phyloP scores from a whole-genome alignment of 2,113 vertebrate genomes.

The Mobula birostris region DNA sequence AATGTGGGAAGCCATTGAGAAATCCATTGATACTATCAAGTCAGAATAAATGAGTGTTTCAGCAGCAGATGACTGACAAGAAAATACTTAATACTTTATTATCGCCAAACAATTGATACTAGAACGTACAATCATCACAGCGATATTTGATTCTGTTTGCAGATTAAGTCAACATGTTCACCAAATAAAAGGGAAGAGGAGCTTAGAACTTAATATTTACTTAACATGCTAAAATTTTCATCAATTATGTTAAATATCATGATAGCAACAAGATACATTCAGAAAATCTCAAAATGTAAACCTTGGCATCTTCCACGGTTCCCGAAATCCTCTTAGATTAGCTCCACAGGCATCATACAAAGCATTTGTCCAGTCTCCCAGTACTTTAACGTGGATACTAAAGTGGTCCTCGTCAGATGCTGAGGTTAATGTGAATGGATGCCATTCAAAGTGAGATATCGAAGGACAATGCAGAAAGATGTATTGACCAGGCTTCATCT shows the following conservation, averaged over 20 bases:
- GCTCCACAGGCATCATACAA: constrained; percentile 54
- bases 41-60: too few species aligned
- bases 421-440: constrained; percentile 71
- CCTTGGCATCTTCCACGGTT: constrained; percentile 57
- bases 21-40: too few species aligned
- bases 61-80: neutral
- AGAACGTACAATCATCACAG: too few species aligned
- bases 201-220: neutral
- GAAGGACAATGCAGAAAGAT: constrained; percentile 61
- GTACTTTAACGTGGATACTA: constrained; percentile 57
- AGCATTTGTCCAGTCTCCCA: constrained; percentile 62
- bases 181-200: neutral
- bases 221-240: neutral
- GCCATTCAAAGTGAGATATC: constrained; percentile 63
- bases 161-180: neutral
- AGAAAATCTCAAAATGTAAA: constrained; percentile 40
- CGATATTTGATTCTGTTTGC: neutral
- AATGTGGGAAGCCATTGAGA: too few species aligned
- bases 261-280: neutral
- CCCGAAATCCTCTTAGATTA: constrained; percentile 44
- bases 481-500: constrained; percentile 66
- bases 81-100: neutral
- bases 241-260: neutral
- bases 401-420: constrained; percentile 67
- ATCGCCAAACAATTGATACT: too few species aligned